A percentile compares a stretch with the other conserved stretches of the same genome.
Conservation (phyloP, 1,140 invertebrate genomes). For the Papilio helenus region DNA sequence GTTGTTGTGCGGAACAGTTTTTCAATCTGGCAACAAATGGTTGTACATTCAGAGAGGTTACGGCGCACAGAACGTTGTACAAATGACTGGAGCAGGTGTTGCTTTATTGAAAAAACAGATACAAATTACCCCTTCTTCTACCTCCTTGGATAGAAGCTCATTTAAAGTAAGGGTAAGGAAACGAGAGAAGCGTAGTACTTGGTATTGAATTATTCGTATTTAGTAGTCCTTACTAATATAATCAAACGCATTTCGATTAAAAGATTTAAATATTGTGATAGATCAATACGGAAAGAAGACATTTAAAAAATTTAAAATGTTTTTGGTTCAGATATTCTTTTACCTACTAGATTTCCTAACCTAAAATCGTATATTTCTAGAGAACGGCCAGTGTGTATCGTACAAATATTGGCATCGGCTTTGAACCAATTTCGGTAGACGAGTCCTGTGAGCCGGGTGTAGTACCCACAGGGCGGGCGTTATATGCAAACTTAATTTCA, state of each 20-base stretch:
- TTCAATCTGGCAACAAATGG: slow-evolving; percentile 80
- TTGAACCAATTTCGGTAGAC: slow-evolving; percentile 11
- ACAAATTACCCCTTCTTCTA: slow-evolving; percentile 71
- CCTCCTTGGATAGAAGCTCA: slow-evolving; percentile 59
- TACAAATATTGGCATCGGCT: slow-evolving; percentile 18
- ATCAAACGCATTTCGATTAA: too few species aligned
- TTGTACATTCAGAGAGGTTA: slow-evolving; percentile 76
- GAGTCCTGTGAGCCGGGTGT: not conserved
- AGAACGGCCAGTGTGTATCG: not conserved
- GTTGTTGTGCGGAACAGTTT: slow-evolving; percentile 68
- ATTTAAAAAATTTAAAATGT: too few species aligned
- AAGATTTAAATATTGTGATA: too few species aligned
- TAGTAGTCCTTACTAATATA: too few species aligned
- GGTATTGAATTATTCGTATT: not conserved
- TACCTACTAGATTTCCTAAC: not conserved
- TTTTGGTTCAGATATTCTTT: too few species aligned
- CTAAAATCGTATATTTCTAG: slow-evolving; percentile 6
- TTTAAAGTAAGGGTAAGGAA: slow-evolving; percentile 31
- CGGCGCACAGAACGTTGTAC: slow-evolving; percentile 64
- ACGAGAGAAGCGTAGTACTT: slow-evolving; percentile 19
- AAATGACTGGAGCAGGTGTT: slow-evolving; percentile 74
- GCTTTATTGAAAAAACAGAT: slow-evolving; percentile 79
- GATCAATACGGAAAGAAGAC: too few species aligned
- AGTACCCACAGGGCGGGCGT: not conserved
- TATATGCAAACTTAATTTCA: slow-evolving; percentile 28